These are phyloP conservation scores for Mesaphorura yosii DNA, from an alignment of 1,140 invertebrate species.

Conservation along the genomic window DNA sequence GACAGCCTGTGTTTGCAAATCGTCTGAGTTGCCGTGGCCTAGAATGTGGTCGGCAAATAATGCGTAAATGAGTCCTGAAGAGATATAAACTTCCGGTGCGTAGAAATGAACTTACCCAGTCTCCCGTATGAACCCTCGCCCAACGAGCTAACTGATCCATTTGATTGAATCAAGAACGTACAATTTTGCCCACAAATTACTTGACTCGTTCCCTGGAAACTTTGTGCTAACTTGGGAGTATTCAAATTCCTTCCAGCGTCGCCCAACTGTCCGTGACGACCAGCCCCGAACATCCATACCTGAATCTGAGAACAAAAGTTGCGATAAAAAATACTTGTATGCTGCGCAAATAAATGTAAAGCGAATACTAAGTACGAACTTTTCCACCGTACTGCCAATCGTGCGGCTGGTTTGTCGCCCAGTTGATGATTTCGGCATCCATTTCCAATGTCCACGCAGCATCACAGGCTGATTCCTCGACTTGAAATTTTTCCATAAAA, in stretches of 20 bases:
- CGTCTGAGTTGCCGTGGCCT: slow-evolving; percentile 48
- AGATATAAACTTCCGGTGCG: background rate
- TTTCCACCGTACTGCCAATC: slow-evolving; percentile 57
- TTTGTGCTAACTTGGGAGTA: slow-evolving; percentile 38
- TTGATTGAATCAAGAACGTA: slow-evolving; percentile 48
- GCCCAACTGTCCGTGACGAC: slow-evolving; percentile 51
- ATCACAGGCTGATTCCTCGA: slow-evolving; percentile 29
- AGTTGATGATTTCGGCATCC: slow-evolving; percentile 52
- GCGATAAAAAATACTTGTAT: no score
- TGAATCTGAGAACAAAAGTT: no score
- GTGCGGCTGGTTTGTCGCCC: slow-evolving; percentile 48
- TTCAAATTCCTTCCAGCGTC: slow-evolving; percentile 39
- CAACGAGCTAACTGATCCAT: slow-evolving; percentile 46
- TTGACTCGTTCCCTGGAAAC: slow-evolving; percentile 43
- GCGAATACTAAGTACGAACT: no score
- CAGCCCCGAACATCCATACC: slow-evolving; percentile 52
- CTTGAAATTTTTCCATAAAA: slow-evolving; percentile 35
- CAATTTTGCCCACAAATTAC: slow-evolving; percentile 54
- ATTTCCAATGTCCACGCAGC: slow-evolving; percentile 46
- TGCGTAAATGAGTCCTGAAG: no score
- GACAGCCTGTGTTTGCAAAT: slow-evolving; percentile 47
- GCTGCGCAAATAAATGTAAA: no score
- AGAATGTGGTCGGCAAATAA: background rate
- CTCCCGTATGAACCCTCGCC: slow-evolving; percentile 49
- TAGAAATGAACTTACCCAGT: slow-evolving; percentile 33